These are phyloP conservation scores for Eupithecia tripunctaria DNA, from an alignment of 2,888 invertebrate species.

Conservation along the genomic window DNA sequence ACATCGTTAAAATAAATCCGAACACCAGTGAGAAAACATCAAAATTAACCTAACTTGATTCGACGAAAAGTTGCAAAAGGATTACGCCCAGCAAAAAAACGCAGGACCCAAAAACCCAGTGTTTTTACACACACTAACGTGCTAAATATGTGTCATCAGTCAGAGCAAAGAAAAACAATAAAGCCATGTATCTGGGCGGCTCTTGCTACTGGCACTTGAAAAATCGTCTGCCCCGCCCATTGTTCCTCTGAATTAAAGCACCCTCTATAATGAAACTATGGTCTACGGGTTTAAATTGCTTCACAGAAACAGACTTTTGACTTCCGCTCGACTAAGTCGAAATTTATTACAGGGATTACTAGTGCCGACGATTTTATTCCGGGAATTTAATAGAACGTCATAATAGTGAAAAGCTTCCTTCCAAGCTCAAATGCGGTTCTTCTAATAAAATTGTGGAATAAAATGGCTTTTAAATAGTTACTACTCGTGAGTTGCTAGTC, in stretches of 20 bases:
- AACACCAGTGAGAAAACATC: background rate
- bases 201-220: conserved; percentile 48
- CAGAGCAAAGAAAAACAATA: conserved; percentile 37
- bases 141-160: conserved; percentile 30
- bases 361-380: conserved; percentile 18
- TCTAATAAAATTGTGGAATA: background rate
- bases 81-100: background rate
- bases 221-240: conserved; percentile 46
- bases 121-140: conserved; percentile 17
- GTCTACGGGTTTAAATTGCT: conserved; percentile 31
- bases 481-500: background rate
- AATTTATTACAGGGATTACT: conserved; percentile 29
- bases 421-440: background rate
- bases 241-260: conserved; percentile 47
- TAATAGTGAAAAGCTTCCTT: background rate
- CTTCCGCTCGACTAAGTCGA: conserved; percentile 30
- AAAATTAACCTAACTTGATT: background rate
- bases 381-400: conserved; percentile 23
- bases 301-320: conserved; percentile 32
- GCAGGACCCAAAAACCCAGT: background rate
- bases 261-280: conserved; percentile 41
- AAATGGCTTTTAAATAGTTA: background rate
- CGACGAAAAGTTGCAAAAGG: background rate
- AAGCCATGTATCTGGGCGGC: conserved; percentile 43
- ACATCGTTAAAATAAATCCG: too few relatives aligned